These are phyloP conservation scores for Nemapogon koenigi DNA, from an alignment of 2,888 invertebrate genomes.

Conservation along the genomic window DNA sequence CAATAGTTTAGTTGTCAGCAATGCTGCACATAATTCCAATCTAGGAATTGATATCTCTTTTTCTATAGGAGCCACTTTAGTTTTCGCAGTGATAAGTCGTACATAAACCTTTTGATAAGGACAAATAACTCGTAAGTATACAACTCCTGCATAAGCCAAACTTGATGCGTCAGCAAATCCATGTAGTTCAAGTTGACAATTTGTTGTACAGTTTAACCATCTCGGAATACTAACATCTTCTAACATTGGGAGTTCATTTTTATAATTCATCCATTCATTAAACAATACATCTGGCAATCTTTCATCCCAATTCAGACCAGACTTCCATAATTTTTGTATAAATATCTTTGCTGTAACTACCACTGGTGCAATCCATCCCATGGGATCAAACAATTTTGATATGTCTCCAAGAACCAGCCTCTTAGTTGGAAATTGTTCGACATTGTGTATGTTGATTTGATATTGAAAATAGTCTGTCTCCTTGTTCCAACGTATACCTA, in stretches of 20 bases:
- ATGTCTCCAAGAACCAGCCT: conserved; percentile 23
- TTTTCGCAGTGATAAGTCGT: conserved; percentile 18
- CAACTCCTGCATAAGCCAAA: conserved; percentile 18
- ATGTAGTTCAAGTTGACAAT: conserved; percentile 13
- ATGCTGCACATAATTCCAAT: conserved; percentile 19
- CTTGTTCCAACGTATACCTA: conserved; percentile 21
- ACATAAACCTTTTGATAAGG: conserved; percentile 12
- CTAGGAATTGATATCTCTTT: conserved; percentile 19
- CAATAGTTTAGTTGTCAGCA: conserved; percentile 17
- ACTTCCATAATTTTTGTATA: conserved; percentile 24
- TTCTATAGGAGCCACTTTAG: conserved; percentile 21
- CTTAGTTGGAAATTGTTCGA: conserved; percentile 21
- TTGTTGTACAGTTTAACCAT: conserved; percentile 7
- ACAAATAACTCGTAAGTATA: conserved; percentile 15
- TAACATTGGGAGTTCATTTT: neutral
- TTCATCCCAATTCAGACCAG: conserved; percentile 10
- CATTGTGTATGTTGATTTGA: conserved; percentile 16
- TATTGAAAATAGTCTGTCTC: conserved; percentile 19
- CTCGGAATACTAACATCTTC: conserved; percentile 9
- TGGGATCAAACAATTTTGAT: conserved; percentile 21
- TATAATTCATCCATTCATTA: neutral
- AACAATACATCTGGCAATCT: neutral
- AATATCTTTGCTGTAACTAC: conserved; percentile 22
- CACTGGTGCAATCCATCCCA: conserved; percentile 23
- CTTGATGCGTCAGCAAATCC: conserved; percentile 19